Base-by-base conservation (phyloP, 2,113 vertebrate genomes). In the Rhinolophus ferrumequinum region DNA sequence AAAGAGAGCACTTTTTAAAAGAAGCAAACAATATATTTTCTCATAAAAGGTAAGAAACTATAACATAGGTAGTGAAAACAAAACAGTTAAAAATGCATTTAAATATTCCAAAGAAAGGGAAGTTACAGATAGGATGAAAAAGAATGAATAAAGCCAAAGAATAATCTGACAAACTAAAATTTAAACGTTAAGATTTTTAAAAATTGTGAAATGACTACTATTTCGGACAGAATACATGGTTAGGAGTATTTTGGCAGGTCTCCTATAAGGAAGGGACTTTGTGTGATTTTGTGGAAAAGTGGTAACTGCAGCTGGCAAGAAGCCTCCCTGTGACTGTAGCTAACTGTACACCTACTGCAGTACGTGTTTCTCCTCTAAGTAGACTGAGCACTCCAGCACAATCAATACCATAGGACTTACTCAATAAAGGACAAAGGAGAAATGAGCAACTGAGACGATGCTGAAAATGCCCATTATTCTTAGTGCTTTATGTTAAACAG, bases 331-430 rank as follows among this genome's bases (percentile, higher is more conserved):
- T 54, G 52, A 54, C 52, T 54, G 47, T 11, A 54, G 16, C 16
- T 54, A 18, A 16, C 52, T 5, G 52, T 54, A 14, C 0, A 35
- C 1, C n/a, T 1, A 18, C 30, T n/a, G 7, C 14, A 3, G 5
- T 10, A 33, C 22, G 8, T 5, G 2, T 44, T 41, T 88, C 33
- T 64, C 12, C 4, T 33, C 16, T n/a, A 16, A 4, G 8, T 0
- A 62, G 5, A 28, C 12, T 26, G 35, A 66, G n/a, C 30, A 12
- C 21, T 44, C 10, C 22, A 6, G 11, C 1, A 10, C 10, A 47
- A 1, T 2, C 19, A n/a, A 54, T 18, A 47, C 15, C 16, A 88
- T 5, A 24, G 38, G 13, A 88, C 13, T 13, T 18, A 21, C 33
- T 7, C 10, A 70, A 8, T 12, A 30, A 44, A 41, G 8, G 21